phyloP scores from a whole-genome alignment of 2,113 vertebrate genomes.

The Eclectus roratus region DNA sequence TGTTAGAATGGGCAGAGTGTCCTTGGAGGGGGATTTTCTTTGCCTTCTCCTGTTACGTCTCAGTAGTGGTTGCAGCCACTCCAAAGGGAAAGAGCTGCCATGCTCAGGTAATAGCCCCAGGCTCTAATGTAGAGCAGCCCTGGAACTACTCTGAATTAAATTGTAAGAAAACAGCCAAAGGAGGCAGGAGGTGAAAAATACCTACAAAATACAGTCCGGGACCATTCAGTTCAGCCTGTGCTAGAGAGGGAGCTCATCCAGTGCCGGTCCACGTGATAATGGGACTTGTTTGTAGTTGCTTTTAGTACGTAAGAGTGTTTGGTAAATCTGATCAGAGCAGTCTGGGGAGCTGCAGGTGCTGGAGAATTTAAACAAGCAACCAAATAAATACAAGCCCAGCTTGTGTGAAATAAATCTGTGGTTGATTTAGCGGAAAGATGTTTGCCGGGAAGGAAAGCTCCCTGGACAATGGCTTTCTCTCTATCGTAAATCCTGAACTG shows the following conservation, averaged over 20 bases:
- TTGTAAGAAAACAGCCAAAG: background rate
- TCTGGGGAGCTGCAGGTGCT: background rate
- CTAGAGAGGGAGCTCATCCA: background rate
- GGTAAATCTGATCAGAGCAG: background rate
- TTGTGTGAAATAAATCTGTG: background rate
- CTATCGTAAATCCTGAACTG: background rate
- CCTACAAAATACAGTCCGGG: no score
- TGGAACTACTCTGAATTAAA: background rate
- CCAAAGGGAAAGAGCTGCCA: background rate
- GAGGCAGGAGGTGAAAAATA: background rate
- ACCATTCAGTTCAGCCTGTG: background rate
- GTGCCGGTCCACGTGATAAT: background rate
- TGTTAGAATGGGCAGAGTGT: background rate
- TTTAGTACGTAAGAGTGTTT: background rate
- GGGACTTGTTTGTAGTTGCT: background rate
- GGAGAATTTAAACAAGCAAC: fast-evolving
- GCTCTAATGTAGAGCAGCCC: background rate
- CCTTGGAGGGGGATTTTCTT: background rate
- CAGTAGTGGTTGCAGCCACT: background rate
- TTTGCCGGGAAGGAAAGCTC: background rate
- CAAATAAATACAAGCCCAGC: background rate
- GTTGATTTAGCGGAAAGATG: background rate
- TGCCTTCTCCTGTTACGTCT: background rate
- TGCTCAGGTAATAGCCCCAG: fast-evolving
- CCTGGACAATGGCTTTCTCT: background rate